phyloP scores from a whole-genome alignment of 2,888 invertebrate species.

The Brassicogethes aeneus region DNA sequence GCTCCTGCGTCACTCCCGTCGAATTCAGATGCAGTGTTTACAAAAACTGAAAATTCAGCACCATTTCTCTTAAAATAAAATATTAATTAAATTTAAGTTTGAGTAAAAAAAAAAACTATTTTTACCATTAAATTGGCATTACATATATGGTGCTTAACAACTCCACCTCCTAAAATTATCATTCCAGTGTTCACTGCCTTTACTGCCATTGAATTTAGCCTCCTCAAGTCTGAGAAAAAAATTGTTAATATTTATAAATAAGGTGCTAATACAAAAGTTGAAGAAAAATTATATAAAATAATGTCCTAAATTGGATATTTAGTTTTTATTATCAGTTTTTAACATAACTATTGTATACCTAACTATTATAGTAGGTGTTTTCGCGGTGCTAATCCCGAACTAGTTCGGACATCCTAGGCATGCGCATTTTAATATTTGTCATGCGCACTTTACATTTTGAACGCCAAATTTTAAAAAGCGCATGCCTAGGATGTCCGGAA shows the following conservation, averaged over 20 bases:
- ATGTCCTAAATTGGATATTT: background rate
- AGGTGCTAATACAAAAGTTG: background rate
- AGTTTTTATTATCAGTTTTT: no score
- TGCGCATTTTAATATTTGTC: no score
- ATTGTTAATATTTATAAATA: constrained; percentile 1
- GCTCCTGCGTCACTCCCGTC: constrained; percentile 98
- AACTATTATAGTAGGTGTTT: no score
- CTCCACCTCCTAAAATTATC: constrained; percentile 91
- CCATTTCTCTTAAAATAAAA: constrained; percentile 69
- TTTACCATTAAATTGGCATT: constrained; percentile 96
- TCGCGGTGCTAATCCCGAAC: no score
- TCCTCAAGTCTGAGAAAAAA: constrained; percentile 59
- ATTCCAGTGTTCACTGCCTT: constrained; percentile 91
- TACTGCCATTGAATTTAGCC: constrained; percentile 89
- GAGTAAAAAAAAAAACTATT: constrained; percentile 6
- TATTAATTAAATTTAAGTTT: constrained; percentile 5
- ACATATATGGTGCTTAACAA: constrained; percentile 98
- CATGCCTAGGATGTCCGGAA: no score
- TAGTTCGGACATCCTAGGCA: no score
- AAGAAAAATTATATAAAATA: background rate
- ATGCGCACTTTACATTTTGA: no score
- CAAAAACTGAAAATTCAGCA: constrained; percentile 88
- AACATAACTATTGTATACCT: no score
- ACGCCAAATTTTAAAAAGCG: no score
- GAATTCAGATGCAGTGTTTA: constrained; percentile 93